A percentile compares a stretch with the other conserved stretches of the same genome.
These are phyloP conservation scores for Caenorhabditis panamensis DNA, from an alignment of 2,888 invertebrate species.

Conservation along the genomic window DNA sequence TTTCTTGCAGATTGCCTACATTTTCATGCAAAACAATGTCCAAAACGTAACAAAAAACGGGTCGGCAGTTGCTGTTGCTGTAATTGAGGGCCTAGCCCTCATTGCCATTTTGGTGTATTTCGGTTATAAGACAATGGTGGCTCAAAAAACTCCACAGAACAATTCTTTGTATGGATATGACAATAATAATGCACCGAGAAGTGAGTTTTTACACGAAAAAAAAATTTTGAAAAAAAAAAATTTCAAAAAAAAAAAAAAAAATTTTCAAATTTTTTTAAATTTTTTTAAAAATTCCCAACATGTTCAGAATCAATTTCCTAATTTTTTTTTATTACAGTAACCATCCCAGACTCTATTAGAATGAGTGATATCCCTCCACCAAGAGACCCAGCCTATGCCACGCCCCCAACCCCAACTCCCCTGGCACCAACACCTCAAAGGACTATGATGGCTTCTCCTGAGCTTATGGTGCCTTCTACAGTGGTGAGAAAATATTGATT, in stretches of 20 bases:
- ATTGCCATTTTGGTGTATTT: slow-evolving; percentile 51
- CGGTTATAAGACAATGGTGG: slow-evolving; percentile 49
- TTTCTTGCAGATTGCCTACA: slow-evolving; percentile 43
- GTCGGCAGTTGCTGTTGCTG: slow-evolving; percentile 51
- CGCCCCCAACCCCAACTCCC: slow-evolving; percentile 20
- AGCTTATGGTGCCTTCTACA: slow-evolving; percentile 41
- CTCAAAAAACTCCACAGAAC: slow-evolving; percentile 22
- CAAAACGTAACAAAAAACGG: slow-evolving; percentile 28
- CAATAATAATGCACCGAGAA: slow-evolving; percentile 23
- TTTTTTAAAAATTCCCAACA: too few relatives aligned
- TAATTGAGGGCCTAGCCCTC: slow-evolving; percentile 53
- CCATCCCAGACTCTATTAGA: slow-evolving; percentile 43
- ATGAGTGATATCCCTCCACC: slow-evolving; percentile 59
- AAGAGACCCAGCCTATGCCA: slow-evolving; percentile 25
- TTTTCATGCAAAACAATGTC: slow-evolving; percentile 18
- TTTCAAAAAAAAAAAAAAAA: too few relatives aligned
- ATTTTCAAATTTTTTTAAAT: too few relatives aligned
- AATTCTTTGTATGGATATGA: slow-evolving; percentile 30
- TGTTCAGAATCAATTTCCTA: not conserved
- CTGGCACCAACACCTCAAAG: slow-evolving; percentile 7
- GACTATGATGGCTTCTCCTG: slow-evolving; percentile 42
- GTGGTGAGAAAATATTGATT: too few relatives aligned
- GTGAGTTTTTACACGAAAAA: slow-evolving; percentile 16
- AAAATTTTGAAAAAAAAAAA: too few relatives aligned
- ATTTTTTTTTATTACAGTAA: slow-evolving; percentile 24